Base-by-base conservation (phyloP, 2,888 invertebrate species). In the Melanostoma mellinum region DNA sequence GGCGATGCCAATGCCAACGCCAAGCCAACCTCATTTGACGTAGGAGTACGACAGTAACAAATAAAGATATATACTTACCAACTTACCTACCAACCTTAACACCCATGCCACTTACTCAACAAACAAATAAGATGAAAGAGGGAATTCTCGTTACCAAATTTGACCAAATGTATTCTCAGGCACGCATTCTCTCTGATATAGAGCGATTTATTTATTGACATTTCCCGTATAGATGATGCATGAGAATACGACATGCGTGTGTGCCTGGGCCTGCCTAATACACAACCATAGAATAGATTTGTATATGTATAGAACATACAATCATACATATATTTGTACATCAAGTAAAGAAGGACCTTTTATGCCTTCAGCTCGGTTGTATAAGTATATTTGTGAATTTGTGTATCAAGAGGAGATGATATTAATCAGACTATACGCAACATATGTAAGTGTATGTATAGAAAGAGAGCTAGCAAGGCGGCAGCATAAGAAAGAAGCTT, bases 171-270 rank as follows among this genome's bases (percentile, higher is more conserved):
- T 68, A 68, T 75, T 75, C 68, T 48, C 60, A 9, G 46, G 68
- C 75, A 76, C 75, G 75, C 68, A 68, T 68, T 68, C 61, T 44
- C 55, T 33, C n/a, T 2, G 46, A 73, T 73, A 56, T 73, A 63
- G 46, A 61, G 55, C 75, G 60, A 75, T 75, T 75, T 75, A 75
- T 76, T 69, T 76, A 76, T 69, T 76, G 75, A 69, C 68, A 76
- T 73, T 63, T 73, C 63, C 55, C 55, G 63, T 63, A 73, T 73
- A 38, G 73, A 73, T 73, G 73, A 73, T 63, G 63, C 63, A 73
- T 73, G 63, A 30, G 46, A 53, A 33, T 55, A 55, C 40, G 10
- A 44, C 44, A 60, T 33, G 10, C 42, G n/a, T 20, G 20, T 20
- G 20, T 20, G 20, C 20, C 20, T 20, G 20, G 20, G 20, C 20